These are phyloP conservation scores for Nasua narica DNA, from an alignment of 2,797 vertebrate genomes.

Conservation along the genomic window DNA sequence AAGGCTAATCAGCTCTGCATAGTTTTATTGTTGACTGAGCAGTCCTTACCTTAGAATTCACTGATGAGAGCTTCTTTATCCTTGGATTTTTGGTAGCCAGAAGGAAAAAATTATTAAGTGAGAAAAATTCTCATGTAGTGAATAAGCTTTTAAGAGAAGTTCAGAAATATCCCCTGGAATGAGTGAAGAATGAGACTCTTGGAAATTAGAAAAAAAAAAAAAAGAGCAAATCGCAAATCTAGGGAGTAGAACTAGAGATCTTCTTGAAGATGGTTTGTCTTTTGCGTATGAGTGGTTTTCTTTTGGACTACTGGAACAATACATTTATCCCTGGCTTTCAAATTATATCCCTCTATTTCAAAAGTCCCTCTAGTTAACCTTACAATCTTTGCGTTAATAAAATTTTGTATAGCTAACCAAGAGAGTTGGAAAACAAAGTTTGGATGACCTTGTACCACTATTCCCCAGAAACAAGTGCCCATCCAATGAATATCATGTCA, in stretches of 20 bases:
- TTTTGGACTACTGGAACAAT: neutral
- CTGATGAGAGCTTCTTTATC: neutral
- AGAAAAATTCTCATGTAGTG: neutral
- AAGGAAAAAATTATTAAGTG: neutral
- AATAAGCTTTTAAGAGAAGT: neutral
- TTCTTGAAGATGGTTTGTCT: neutral
- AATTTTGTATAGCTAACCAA: neutral
- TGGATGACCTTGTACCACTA: neutral
- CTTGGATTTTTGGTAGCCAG: neutral
- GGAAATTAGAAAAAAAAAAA: neutral
- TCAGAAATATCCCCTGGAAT: neutral
- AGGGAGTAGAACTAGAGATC: no score
- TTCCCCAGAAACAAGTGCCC: neutral
- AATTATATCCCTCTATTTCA: neutral
- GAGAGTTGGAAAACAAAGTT: neutral
- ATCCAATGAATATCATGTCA: neutral
- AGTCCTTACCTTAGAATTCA: neutral
- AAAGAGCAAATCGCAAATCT: neutral
- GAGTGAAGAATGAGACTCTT: neutral
- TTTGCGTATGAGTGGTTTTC: neutral
- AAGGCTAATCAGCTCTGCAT: fast-evolving
- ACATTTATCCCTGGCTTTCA: neutral
- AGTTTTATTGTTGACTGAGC: neutral
- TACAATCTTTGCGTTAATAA: neutral
- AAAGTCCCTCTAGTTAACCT: neutral